These are phyloP conservation scores for Anguilla marmorata DNA, from an alignment of 2,797 vertebrate genomes.

Conservation along the genomic window DNA sequence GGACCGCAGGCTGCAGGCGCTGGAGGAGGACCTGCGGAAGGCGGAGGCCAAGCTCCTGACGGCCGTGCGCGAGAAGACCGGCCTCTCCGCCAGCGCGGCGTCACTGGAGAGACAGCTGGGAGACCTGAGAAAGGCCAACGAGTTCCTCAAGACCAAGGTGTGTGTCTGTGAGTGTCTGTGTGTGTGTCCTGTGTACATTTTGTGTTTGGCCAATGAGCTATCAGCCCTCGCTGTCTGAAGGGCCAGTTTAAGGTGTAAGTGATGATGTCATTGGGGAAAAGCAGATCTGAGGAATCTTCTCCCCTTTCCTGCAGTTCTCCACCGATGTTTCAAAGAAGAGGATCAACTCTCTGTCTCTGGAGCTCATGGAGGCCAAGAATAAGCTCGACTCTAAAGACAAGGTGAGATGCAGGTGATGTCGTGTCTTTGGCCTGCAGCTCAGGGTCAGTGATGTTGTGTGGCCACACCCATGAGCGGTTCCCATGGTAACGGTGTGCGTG, in stretches of 20 bases:
- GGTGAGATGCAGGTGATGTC: conserved; percentile 58
- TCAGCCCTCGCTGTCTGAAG: not conserved
- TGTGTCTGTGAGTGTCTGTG: not conserved
- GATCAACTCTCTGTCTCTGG: conserved; percentile 82
- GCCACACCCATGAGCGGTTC: not conserved
- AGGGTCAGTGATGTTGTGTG: not conserved
- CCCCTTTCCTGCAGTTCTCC: conserved; percentile 73
- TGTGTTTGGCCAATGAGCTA: not conserved
- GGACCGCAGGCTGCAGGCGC: conserved; percentile 73
- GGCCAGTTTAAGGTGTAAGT: not conserved
- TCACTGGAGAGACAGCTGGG: conserved; percentile 83
- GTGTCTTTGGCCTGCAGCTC: not conserved
- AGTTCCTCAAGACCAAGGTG: conserved; percentile 93
- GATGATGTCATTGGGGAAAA: not conserved
- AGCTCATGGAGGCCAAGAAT: conserved; percentile 86
- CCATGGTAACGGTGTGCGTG: not conserved
- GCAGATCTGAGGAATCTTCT: not conserved
- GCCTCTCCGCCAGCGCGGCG: conserved; percentile 76
- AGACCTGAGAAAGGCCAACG: conserved; percentile 84
- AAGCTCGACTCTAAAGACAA: conserved; percentile 82
- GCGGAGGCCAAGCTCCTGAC: conserved; percentile 80
- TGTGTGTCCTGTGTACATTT: no score
- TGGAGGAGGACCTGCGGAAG: conserved; percentile 85
- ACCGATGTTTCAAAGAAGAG: conserved; percentile 85
- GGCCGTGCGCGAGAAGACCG: conserved; percentile 84